These are phyloP conservation scores for Xanthostigma xanthostigma DNA, from an alignment of 2,888 invertebrate genomes.

Conservation along the genomic window DNA sequence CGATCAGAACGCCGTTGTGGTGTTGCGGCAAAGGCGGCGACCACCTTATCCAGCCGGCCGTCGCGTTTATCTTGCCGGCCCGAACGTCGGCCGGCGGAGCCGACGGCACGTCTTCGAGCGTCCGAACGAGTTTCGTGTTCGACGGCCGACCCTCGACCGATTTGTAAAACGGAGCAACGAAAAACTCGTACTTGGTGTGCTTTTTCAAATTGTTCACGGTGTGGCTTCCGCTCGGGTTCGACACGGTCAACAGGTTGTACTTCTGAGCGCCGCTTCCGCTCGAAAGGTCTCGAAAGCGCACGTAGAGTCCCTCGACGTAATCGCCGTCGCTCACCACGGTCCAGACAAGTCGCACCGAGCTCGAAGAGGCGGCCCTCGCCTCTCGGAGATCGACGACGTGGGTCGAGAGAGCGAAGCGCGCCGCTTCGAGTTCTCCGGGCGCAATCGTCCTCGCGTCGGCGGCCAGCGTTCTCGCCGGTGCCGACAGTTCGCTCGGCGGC, in stretches of 20 bases:
- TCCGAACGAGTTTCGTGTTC: constrained; percentile 71
- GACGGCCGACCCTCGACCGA: constrained; percentile 83
- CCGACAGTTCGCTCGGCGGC: constrained; percentile 64
- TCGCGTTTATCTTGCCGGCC: constrained; percentile 64
- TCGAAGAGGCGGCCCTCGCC: constrained; percentile 36
- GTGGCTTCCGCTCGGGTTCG: constrained; percentile 49
- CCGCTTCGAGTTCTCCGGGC: constrained; percentile 62
- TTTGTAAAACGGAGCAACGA: constrained; percentile 80
- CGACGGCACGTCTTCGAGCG: constrained; percentile 75
- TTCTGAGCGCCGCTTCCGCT: constrained; percentile 35
- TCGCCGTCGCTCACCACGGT: constrained; percentile 20
- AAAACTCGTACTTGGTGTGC: constrained; percentile 81
- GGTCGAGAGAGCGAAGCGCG: constrained; percentile 58
- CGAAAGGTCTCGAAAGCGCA: constrained; percentile 46
- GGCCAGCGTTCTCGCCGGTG: constrained; percentile 46
- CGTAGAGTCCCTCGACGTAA: constrained; percentile 47
- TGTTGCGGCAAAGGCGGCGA: constrained; percentile 64
- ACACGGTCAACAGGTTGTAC: constrained; percentile 49
- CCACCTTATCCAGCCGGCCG: constrained; percentile 72
- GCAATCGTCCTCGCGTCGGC: constrained; percentile 51
- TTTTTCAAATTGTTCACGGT: constrained; percentile 65
- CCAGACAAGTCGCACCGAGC: constrained; percentile 38
- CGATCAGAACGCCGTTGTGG: constrained; percentile 45
- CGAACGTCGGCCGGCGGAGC: constrained; percentile 66
- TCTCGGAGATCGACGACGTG: constrained; percentile 60